Base-by-base conservation (phyloP, 2,113 vertebrate species). In the Passer montanus region DNA sequence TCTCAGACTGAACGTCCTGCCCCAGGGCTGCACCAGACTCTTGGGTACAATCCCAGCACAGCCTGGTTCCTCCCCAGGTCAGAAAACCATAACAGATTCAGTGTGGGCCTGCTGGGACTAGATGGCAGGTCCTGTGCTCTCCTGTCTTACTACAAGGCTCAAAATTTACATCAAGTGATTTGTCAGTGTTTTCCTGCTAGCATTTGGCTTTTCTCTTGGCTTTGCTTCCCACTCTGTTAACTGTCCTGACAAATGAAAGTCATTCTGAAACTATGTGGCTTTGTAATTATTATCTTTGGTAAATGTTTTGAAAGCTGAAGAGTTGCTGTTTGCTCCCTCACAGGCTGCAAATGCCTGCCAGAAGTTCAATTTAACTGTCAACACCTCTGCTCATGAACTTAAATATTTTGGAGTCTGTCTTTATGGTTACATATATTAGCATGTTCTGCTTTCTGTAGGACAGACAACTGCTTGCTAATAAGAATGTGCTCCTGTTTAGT, bases 351-450 rank as follows among this genome's bases (percentile, higher is more conserved):
- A 83, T 69, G 89, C 84, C 79, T 97, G 97, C 96, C 97, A 97
- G 94, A 96, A 96, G 94, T 96, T 97, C 97, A 97, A 97, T 97
- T 97, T 97, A 97, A 95, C 97, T 97, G 97, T 97, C 97, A 97
- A 97, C 97, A 96, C 95, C 93, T 97, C 95, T 89, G 76, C 86
- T 96, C 79, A 73, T 11, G 10, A 96, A 94, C 92, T 96, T 95
- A 96, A 97, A 96, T 90, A 95, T 95, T 95, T 90, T 95, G 93
- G 95, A 95, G 84, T 90, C 90, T 88, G 93, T 76, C 95, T 96
- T 92, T 91, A 89, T 58, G 75, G 82, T 87, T 96, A 94, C 88
- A 95, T 89, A 96, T 72, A 97, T 96, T 95, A 91, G 90, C 69
- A 84, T 87, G 95, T 87, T 94, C 93, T 97, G 94, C 76, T 96